phyloP scores from a whole-genome alignment of 1,140 invertebrate species.

The Calliopsis andreniformis region DNA sequence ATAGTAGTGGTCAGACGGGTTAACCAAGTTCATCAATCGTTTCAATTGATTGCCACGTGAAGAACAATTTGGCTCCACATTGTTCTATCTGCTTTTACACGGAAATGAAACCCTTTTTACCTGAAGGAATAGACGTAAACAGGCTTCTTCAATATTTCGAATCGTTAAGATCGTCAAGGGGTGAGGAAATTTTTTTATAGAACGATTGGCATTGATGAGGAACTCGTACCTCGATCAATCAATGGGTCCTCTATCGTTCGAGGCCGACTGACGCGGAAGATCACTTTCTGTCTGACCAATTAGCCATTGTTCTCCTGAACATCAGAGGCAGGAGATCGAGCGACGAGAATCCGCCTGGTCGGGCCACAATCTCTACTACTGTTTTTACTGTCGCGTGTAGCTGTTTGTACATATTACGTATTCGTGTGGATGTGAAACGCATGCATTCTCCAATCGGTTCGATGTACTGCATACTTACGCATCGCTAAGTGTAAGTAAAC shows the following conservation, averaged over 20 bases:
- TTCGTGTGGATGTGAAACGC: conserved; percentile 43
- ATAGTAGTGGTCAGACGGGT: background rate
- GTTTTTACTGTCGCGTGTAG: conserved; percentile 31
- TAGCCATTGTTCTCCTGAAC: conserved; percentile 28
- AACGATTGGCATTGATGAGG: background rate
- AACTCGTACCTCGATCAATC: background rate
- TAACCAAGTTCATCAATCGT: background rate
- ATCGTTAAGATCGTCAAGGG: background rate
- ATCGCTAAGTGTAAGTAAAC: conserved; percentile 54
- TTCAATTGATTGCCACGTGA: background rate
- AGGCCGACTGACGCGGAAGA: background rate
- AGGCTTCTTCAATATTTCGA: background rate
- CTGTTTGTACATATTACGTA: conserved; percentile 9
- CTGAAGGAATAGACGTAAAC: too few species aligned
- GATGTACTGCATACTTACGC: conserved; percentile 61
- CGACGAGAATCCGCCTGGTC: conserved; percentile 26
- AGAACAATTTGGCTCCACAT: background rate
- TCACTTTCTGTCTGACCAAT: conserved; percentile 11
- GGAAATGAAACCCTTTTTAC: too few species aligned
- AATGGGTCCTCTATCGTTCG: background rate
- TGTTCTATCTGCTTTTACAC: background rate
- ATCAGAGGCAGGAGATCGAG: background rate
- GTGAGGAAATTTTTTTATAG: too few species aligned
- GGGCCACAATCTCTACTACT: conserved; percentile 5
- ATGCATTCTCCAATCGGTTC: conserved; percentile 53